Conservation (phyloP, 2,113 vertebrate genomes). For the Sporophila hypoxantha region DNA sequence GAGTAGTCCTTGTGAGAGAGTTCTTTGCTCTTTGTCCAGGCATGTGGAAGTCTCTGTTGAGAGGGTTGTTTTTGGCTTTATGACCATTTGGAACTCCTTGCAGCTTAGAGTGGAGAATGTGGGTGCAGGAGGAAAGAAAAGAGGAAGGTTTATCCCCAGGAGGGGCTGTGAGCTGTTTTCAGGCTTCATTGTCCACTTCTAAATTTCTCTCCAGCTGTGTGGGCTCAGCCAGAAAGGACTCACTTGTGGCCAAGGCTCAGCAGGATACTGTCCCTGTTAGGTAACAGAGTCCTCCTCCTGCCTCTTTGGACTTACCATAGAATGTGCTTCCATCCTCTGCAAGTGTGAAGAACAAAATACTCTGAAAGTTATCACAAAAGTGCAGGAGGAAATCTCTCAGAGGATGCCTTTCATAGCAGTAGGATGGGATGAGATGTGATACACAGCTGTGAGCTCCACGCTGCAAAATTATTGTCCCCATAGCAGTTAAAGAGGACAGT, state of each 20-base stretch:
- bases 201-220: background rate
- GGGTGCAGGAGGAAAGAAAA: background rate
- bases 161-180: background rate
- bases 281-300: background rate
- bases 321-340: background rate
- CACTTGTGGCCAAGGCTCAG: background rate
- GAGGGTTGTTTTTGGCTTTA: background rate
- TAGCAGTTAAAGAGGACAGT: background rate
- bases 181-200: background rate
- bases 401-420: background rate
- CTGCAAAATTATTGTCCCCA: background rate
- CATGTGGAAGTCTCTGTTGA: background rate
- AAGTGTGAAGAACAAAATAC: background rate
- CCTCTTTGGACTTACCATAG: background rate
- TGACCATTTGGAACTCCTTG: background rate
- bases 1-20: background rate
- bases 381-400: background rate
- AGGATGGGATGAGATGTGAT: background rate
- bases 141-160: background rate
- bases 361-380: background rate
- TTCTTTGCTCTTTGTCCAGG: background rate
- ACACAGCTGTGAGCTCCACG: rapidly evolving
- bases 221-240: background rate
- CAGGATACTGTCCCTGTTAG: background rate
- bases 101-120: background rate